phyloP scores from a whole-genome alignment of 2,113 vertebrate genomes.

The Tupaia chinensis region DNA sequence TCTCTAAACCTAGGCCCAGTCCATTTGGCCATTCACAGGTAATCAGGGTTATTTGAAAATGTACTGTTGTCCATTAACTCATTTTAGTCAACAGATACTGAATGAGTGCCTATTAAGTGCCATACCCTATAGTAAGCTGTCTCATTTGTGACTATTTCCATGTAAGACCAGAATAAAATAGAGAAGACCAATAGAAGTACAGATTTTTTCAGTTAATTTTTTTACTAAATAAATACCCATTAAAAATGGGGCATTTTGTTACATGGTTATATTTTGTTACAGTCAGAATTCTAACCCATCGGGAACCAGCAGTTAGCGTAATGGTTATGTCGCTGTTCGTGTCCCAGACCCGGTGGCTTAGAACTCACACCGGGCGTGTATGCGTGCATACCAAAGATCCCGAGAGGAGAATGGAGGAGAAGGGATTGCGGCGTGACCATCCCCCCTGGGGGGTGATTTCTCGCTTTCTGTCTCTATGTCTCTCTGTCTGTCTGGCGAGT shows the following conservation, averaged over 20 bases:
- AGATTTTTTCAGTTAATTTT: not conserved
- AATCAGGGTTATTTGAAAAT: slow-evolving; percentile 5
- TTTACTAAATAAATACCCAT: not conserved
- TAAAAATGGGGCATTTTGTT: slow-evolving; percentile 3
- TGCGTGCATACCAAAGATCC: too few relatives aligned
- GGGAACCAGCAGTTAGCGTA: too few relatives aligned
- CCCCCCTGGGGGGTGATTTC: too few relatives aligned
- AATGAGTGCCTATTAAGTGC: not conserved
- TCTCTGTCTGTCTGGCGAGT: too few relatives aligned
- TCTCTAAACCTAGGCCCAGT: not conserved
- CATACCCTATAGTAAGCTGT: not conserved
- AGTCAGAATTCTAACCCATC: not conserved
- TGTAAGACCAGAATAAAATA: not conserved
- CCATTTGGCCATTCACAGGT: not conserved
- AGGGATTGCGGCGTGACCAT: too few relatives aligned
- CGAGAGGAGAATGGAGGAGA: too few relatives aligned
- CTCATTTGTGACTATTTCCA: slow-evolving; percentile 13
- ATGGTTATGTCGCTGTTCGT: too few relatives aligned
- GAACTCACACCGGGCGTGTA: too few relatives aligned
- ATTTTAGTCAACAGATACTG: not conserved
- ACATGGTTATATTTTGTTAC: not conserved
- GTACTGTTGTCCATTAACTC: not conserved
- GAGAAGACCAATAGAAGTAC: not conserved
- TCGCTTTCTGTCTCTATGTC: too few relatives aligned
- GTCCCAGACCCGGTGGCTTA: too few relatives aligned